These are phyloP conservation scores for Drosophila repletoides DNA, from an alignment of 1,140 invertebrate species.

Conservation along the genomic window DNA sequence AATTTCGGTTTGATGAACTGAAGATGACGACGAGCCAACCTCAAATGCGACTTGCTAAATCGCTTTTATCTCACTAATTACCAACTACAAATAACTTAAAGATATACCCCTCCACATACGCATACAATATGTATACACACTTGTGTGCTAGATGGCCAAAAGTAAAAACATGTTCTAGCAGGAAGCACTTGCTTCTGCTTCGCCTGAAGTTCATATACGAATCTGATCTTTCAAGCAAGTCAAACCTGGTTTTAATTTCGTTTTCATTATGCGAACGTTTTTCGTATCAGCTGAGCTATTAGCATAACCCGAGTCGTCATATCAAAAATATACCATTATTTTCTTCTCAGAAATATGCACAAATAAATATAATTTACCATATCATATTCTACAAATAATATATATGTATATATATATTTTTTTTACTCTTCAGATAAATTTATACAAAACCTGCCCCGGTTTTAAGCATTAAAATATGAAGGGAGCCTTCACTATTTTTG, in stretches of 20 bases:
- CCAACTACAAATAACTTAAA: not conserved
- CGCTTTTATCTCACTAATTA: not conserved
- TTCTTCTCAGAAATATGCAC: no score
- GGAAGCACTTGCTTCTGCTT: conserved; percentile 41
- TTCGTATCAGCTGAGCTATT: not conserved
- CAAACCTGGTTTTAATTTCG: conserved; percentile 40
- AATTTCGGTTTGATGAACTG: conserved; percentile 28
- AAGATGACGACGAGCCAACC: conserved; percentile 12
- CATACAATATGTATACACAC: no score
- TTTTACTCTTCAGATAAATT: no score
- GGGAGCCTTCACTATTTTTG: no score
- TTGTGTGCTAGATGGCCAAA: conserved; percentile 24
- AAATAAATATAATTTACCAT: no score
- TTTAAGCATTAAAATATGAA: no score
- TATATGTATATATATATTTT: no score
- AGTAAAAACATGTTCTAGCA: conserved; percentile 67
- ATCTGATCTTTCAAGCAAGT: conserved; percentile 40
- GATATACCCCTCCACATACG: no score
- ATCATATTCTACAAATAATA: no score
- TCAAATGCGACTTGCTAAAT: conserved; percentile 33
- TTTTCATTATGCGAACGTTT: not conserved
- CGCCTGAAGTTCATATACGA: not conserved
- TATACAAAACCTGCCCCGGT: no score
- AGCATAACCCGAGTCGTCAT: no score
- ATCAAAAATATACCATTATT: no score